Base-by-base conservation (phyloP, 2,113 vertebrate genomes). In the Callochromis pleurospilus region DNA sequence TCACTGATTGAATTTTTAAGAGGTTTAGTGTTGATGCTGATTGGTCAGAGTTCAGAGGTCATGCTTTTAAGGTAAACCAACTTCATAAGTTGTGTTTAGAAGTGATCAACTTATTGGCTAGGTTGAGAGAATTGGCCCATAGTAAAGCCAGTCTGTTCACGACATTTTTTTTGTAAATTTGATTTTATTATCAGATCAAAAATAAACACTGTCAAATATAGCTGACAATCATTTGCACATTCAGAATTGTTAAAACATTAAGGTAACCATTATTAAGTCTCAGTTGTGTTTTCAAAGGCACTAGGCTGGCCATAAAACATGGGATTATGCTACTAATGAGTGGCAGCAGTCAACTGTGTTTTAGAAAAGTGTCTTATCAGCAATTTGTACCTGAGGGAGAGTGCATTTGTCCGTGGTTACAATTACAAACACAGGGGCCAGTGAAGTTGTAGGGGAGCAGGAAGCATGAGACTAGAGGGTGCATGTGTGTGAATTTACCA, bases 291-390 rank as follows among this genome's bases (percentile, higher is more conserved):
- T 87, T 84, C 54, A 88, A 58, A 90, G 83, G 82, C 83, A 88
- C 24, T 85, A 82, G 33, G 29, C 68, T 82, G 79, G 85, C 53
- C 87, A 86, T 62, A 40, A 29, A 3, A 33, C 31, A 85, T 86
- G 86, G 60, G 82, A 82, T 88, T 90, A 81, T 82, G 79, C 82
- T 86, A 77, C 85, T 91, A 91, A 92, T 92, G 85, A 91, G 79
- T 88, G 29, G 86, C 88, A 83, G 87, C 81, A 40, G 86, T 85
- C 56, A 70, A 65, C 62, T 85, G 70, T 81, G 84, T 85, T 91
- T 89, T 85, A 84, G 75, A 89, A 91, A 93, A 93, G 85, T 77
- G n/a, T 79, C 89, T 93, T 90, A 92, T 93, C 92, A 89, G 89
- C 88, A 86, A 90, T 91, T 93, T 95, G 90, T 90, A 93, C 79